Percentiles rank a stretch among this genome's conserved stretches.
Evolutionary conservation across 1,140 invertebrate species (phyloP).

Genomic region (Pogonomyrmex californicus): DNA sequence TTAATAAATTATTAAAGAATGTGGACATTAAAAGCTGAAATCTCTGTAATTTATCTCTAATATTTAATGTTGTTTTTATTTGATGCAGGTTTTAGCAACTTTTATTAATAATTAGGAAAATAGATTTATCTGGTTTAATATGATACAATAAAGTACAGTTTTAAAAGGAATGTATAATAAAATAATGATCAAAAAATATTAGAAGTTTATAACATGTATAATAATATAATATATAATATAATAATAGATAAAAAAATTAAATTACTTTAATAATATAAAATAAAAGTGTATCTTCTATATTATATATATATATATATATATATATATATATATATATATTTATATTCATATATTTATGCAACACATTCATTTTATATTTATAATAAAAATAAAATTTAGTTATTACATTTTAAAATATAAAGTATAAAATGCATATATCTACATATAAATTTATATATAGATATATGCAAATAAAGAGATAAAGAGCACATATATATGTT

Average conservation of each 20-base stretch:
- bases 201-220: background rate
- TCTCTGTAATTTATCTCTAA: background rate
- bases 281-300: background rate
- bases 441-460: background rate
- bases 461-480: background rate
- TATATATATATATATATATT: background rate
- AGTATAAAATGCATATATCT: background rate
- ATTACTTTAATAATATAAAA: background rate
- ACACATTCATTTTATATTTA: background rate
- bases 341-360: background rate
- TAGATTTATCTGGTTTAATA: background rate
- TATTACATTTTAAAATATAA: background rate
- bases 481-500: background rate
- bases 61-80: background rate
- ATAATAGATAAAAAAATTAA: background rate
- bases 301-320: background rate
- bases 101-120: background rate
- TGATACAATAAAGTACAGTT: background rate
- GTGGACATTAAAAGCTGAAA: background rate
- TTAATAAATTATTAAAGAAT: background rate
- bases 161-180: background rate
- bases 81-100: background rate
- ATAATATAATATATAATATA: background rate
- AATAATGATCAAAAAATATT: background rate
- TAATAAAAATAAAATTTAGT: background rate